Percentiles rank a stretch among this genome's conserved stretches.
Evolutionary conservation across 2,113 vertebrate genomes (phyloP).

Genomic region (Etheostoma cragini): DNA sequence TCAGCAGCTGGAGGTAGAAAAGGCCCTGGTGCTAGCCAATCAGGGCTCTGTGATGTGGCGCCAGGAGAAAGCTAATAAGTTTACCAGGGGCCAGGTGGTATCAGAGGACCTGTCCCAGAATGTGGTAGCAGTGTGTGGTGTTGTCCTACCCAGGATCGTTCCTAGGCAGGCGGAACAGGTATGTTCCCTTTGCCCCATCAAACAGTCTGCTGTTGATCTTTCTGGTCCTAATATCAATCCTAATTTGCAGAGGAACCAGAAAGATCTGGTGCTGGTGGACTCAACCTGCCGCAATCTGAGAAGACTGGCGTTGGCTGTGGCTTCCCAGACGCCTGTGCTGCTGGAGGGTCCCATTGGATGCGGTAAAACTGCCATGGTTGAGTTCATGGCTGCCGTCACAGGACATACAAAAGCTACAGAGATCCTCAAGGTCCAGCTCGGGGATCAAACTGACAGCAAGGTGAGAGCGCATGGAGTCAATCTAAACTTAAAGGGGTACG

Average conservation of each 20-base stretch:
- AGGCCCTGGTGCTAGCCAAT: conserved; percentile 91
- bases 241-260: conserved; percentile 58
- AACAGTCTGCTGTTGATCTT: background rate
- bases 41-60: conserved; percentile 86
- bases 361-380: conserved; percentile 94
- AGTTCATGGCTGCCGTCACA: conserved; percentile 90
- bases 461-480: conserved; percentile 73
- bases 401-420: conserved; percentile 89
- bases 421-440: conserved; percentile 96
- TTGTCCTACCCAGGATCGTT: conserved; percentile 86
- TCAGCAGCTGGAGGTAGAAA: conserved; percentile 89
- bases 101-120: conserved; percentile 88
- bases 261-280: conserved; percentile 89
- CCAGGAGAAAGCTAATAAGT: conserved; percentile 84
- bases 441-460: conserved; percentile 99
- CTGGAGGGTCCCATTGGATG: conserved; percentile 97
- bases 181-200: background rate
- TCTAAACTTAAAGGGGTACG: background rate
- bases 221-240: background rate
- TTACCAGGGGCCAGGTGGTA: conserved; percentile 86
- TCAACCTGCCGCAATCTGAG: conserved; percentile 91
- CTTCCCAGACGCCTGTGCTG: conserved; percentile 90
- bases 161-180: conserved; percentile 82
- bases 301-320: conserved; percentile 92
- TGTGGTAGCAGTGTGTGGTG: conserved; percentile 92